phyloP scores from a whole-genome alignment of 2,888 invertebrate species.

The Lampropteryx suffumata region DNA sequence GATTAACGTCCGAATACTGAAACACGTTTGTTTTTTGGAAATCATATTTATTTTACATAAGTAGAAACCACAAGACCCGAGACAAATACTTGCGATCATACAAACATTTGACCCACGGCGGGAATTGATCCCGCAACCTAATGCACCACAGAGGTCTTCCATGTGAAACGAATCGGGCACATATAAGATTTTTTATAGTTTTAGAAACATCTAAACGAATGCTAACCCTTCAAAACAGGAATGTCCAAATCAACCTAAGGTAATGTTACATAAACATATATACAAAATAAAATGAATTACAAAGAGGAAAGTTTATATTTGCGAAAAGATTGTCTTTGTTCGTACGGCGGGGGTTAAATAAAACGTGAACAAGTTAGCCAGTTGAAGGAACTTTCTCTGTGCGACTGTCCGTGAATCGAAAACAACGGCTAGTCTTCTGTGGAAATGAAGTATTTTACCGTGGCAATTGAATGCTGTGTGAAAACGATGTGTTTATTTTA shows the following conservation, averaged over 20 bases:
- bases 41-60: no score
- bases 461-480: slow-evolving; percentile 11
- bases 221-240: not conserved
- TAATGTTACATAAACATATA: no score
- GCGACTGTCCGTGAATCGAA: slow-evolving; percentile 46
- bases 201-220: not conserved
- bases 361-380: slow-evolving; percentile 53
- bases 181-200: not conserved
- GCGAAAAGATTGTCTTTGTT: slow-evolving; percentile 49
- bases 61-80: no score
- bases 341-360: slow-evolving; percentile 48
- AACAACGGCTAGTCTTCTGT: slow-evolving; percentile 48
- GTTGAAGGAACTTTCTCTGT: slow-evolving; percentile 45
- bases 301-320: slow-evolving; percentile 61
- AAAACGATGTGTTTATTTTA: slow-evolving; percentile 7
- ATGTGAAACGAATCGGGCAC: no score
- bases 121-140: no score
- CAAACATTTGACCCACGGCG: no score
- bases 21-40: no score
- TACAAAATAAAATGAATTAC: slow-evolving; percentile 26
- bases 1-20: no score
- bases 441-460: slow-evolving; percentile 28
- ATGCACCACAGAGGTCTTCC: no score
- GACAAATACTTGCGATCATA: no score
- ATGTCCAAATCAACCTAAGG: no score